Evolutionary conservation across 2,888 invertebrate genomes (phyloP).

Genomic region (Sisyra terminalis): DNA sequence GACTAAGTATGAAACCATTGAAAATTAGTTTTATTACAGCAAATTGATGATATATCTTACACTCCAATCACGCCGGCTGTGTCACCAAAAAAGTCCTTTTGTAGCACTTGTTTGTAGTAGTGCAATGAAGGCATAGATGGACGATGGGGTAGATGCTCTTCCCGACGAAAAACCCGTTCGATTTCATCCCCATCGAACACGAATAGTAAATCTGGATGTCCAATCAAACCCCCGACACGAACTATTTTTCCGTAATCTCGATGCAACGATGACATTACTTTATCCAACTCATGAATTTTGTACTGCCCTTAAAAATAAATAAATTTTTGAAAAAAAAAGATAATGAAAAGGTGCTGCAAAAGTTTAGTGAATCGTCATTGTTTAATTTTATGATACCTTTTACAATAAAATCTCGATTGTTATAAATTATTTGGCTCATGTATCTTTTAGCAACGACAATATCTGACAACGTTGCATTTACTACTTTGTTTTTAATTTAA

Average conservation of each 20-base stretch:
- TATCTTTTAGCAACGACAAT: no score
- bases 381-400: no score
- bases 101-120: constrained; percentile 51
- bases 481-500: no score
- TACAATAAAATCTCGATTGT: no score
- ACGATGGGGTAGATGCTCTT: constrained; percentile 51
- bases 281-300: constrained; percentile 37
- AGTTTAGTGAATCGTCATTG: background rate
- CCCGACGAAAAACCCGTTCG: constrained; percentile 49
- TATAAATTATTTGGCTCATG: no score
- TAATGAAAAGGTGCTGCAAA: background rate
- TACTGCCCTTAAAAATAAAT: constrained; percentile 22
- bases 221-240: constrained; percentile 52
- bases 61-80: constrained; percentile 59
- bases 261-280: constrained; percentile 38
- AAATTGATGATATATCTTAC: constrained; percentile 31
- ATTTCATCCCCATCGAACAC: constrained; percentile 58
- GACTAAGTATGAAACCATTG: constrained; percentile 40
- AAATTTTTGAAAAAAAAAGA: background rate
- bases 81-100: constrained; percentile 52
- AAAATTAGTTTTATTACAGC: background rate
- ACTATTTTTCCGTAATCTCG: constrained; percentile 39
- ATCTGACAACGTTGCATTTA: no score
- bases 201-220: constrained; percentile 60
- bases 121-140: constrained; percentile 57